These are phyloP conservation scores for Platichthys stellatus DNA, from an alignment of 2,113 vertebrate species.

Conservation along the genomic window DNA sequence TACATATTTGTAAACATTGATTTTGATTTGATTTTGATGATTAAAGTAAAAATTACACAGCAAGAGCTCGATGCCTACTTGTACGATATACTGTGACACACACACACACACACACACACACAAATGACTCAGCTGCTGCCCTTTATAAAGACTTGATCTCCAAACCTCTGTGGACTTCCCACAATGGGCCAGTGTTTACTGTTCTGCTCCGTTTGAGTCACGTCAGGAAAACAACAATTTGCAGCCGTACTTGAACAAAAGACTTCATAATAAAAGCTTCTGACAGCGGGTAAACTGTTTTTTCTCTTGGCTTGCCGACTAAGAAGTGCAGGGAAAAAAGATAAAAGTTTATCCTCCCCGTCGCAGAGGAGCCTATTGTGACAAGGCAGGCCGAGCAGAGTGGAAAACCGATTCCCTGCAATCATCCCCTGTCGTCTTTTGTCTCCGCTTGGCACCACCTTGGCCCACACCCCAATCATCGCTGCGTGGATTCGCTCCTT, in stretches of 20 bases:
- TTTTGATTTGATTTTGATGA: neutral
- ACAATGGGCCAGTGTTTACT: constrained; percentile 59
- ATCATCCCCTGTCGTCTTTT: constrained; percentile 71
- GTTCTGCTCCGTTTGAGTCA: constrained; percentile 52
- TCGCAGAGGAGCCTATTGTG: constrained; percentile 55
- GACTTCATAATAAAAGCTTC: constrained; percentile 69
- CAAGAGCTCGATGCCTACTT: neutral
- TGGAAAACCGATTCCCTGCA: constrained; percentile 72
- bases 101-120: constrained; percentile 2
- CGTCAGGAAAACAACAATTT: constrained; percentile 71
- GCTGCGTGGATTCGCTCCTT: constrained; percentile 37
- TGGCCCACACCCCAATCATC: constrained; percentile 61
- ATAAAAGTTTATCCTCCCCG: constrained; percentile 46
- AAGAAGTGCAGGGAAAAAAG: constrained; percentile 4
- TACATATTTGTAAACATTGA: neutral
- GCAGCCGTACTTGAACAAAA: constrained; percentile 63
- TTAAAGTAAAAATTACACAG: constrained; percentile 1
- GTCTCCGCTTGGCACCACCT: constrained; percentile 50
- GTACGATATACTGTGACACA: neutral
- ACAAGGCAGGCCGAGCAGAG: constrained; percentile 47
- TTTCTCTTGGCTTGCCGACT: neutral
- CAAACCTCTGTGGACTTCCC: constrained; percentile 42
- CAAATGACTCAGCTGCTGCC: constrained; percentile 36
- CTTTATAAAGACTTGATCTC: constrained; percentile 33
- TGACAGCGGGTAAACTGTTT: constrained; percentile 49